Conservation (phyloP, 2,888 invertebrate genomes). For the Panzeria rudis region DNA sequence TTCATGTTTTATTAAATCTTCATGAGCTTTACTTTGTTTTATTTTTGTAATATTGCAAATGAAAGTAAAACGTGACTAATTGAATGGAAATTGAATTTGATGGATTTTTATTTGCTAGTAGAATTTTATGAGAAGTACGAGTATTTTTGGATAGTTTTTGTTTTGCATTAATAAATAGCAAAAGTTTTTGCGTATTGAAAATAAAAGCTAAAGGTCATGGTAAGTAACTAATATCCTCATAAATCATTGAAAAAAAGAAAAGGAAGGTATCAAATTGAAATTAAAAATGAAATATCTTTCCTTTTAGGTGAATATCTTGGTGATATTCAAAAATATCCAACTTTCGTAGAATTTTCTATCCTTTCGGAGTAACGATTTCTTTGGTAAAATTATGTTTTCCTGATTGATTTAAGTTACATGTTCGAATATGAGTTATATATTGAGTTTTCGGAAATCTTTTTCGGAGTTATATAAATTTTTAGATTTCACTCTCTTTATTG, state of each 20-base stretch:
- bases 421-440: no score
- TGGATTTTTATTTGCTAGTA: constrained; percentile 22
- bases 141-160: constrained; percentile 1
- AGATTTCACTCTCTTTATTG: no score
- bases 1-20: constrained; percentile 6
- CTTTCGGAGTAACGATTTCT: no score
- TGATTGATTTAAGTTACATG: no score
- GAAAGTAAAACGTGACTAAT: constrained; percentile 7
- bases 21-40: not conserved
- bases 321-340: no score
- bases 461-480: no score
- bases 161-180: not conserved
- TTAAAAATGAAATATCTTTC: not conserved
- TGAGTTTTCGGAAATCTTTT: no score
- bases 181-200: not conserved
- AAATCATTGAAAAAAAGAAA: not conserved
- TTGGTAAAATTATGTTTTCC: no score
- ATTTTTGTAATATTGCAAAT: not conserved
- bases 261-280: not conserved
- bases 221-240: not conserved
- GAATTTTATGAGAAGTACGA: not conserved
- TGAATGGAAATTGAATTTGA: constrained; percentile 20
- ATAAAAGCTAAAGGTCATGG: not conserved
- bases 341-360: no score
- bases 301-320: no score